Percentiles rank a stretch among this genome's conserved stretches.
phyloP scores from a whole-genome alignment of 2,113 vertebrate genomes.

The Amia ocellicauda region DNA sequence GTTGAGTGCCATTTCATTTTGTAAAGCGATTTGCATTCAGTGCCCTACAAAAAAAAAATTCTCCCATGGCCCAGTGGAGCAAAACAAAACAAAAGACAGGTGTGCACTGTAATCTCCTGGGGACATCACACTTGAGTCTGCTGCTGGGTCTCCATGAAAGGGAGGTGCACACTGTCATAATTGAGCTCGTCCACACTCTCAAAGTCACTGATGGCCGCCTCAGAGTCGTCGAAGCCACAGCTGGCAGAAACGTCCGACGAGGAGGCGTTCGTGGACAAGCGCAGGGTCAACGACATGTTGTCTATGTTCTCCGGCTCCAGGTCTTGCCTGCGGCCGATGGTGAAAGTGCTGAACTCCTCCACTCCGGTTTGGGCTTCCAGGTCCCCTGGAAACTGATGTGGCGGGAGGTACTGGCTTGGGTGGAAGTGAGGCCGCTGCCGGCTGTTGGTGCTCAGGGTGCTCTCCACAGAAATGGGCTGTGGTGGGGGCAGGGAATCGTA shows the following conservation, averaged over 20 bases:
- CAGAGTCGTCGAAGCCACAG: slow-evolving; percentile 73
- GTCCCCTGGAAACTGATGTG: slow-evolving; percentile 80
- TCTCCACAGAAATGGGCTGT: slow-evolving; percentile 67
- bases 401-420: slow-evolving; percentile 94
- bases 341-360: slow-evolving; percentile 70
- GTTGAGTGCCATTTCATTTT: too few relatives aligned
- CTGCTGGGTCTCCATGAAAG: slow-evolving; percentile 79
- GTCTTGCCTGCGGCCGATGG: slow-evolving; percentile 50
- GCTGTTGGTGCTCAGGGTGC: slow-evolving; percentile 71
- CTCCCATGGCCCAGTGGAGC: background rate
- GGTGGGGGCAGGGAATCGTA: slow-evolving; percentile 69
- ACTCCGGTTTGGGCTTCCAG: slow-evolving; percentile 57
- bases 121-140: slow-evolving; percentile 92
- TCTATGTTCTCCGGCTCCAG: slow-evolving; percentile 61
- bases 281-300: slow-evolving; percentile 65
- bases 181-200: slow-evolving; percentile 80
- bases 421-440: slow-evolving; percentile 78
- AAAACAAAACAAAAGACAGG: background rate
- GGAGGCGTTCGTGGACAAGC: slow-evolving; percentile 74
- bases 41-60: background rate
- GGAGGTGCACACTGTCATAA: slow-evolving; percentile 65
- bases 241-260: slow-evolving; percentile 76
- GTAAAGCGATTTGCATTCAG: background rate
- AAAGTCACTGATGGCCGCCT: slow-evolving; percentile 79
- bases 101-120: background rate